Conservation (phyloP, 1,140 invertebrate species). For the Camponotus floridanus region DNA sequence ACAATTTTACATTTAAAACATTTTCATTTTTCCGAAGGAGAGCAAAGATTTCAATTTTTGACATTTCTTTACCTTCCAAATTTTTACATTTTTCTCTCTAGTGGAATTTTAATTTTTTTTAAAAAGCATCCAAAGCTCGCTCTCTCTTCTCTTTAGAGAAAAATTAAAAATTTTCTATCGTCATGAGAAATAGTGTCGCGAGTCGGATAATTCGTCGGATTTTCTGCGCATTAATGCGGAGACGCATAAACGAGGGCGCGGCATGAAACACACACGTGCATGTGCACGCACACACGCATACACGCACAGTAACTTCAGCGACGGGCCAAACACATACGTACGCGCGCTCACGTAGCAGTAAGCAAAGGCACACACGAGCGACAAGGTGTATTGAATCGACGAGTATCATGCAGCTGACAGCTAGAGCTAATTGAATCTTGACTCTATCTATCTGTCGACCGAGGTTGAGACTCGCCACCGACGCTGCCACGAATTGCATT, state of each 20-base stretch:
- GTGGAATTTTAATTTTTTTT: not conserved
- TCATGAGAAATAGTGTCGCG: slow-evolving; percentile 32
- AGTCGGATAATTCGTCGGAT: not conserved
- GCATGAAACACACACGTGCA: not conserved
- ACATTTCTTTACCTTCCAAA: not conserved
- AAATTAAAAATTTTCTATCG: not conserved
- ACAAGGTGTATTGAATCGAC: slow-evolving; percentile 83
- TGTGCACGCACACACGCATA: no score
- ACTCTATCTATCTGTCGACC: slow-evolving; percentile 85
- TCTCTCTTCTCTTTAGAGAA: not conserved
- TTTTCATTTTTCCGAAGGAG: not conserved
- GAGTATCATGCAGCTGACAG: slow-evolving; percentile 85
- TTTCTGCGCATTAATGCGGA: slow-evolving; percentile 39
- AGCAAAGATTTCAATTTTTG: not conserved
- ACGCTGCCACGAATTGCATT: slow-evolving; percentile 76
- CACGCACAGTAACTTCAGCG: not conserved
- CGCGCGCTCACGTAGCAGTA: slow-evolving; percentile 26
- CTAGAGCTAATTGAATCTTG: slow-evolving; percentile 86
- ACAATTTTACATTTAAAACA: not conserved
- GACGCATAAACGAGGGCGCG: slow-evolving; percentile 55
- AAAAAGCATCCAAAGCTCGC: no score
- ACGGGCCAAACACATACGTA: not conserved
- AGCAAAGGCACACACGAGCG: slow-evolving; percentile 69
- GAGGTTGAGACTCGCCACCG: slow-evolving; percentile 79
- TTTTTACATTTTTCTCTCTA: not conserved